Base-by-base conservation (phyloP, 1,140 invertebrate species). In the Drosophila paulistorum region DNA sequence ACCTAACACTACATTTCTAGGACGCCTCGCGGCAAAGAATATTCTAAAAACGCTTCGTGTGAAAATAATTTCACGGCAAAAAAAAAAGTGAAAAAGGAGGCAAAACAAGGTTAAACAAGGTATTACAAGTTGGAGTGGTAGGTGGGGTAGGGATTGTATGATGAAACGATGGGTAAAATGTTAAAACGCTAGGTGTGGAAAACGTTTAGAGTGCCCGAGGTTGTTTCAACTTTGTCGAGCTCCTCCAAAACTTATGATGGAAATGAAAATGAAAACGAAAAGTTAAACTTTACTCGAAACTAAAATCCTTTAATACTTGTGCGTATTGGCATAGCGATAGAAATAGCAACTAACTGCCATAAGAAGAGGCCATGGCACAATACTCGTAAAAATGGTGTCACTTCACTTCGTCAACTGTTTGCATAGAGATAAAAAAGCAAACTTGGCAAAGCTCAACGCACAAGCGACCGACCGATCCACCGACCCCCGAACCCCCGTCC, bases 81-180 rank as follows among this genome's bases (percentile, higher is more conserved):
- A 37, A 37, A 37, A 51, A 51, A 17, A 17, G 7, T 9, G 35
- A 10, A 37, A 10, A 37, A 17, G n/a, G 20, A 51, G 20, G 64
- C 68, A 62, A 81, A 86, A 87, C 76, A 81, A 87, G 79, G 83
- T 79, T 87, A 77, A 66, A 74, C 71, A 83, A 87, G 84, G 83
- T 87, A 77, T 83, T 86, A 77, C 62, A 71, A 68, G 42, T 64
- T 26, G 37, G 54, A 51, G 45, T 51, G 45, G 45, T 23, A 51
- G 17, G 17, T 11, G 10, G n/a, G n/a, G n/a, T 2, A 7, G 17
- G 7, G 45, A 14, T 30, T 30, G 5, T 30, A 7, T 30, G 30
- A 30, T 7, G 30, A 30, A 30, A 30, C 30, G 30, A 30, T 30
- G 30, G 30, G 30, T 30, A 30, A 30, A 30, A 30, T 30, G 30